Percentiles rank a stretch among this genome's conserved stretches.
These are phyloP conservation scores for Channallabes apus DNA, from an alignment of 2,797 vertebrate genomes.

Conservation along the genomic window DNA sequence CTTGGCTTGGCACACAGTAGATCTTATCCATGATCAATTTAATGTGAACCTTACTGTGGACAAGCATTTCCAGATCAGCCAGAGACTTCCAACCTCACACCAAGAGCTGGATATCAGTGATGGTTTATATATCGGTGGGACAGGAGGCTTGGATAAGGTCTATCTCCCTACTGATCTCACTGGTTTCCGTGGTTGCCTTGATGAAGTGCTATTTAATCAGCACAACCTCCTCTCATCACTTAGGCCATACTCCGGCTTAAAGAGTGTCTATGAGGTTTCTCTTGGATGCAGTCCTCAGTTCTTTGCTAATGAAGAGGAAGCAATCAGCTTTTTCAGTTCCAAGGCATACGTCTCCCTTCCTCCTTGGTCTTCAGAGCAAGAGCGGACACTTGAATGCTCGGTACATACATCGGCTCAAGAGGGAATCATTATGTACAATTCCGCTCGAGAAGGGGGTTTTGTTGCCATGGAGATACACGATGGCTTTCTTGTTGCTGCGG, in stretches of 20 bases:
- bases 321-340: constrained; percentile 92
- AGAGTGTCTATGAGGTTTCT: constrained; percentile 84
- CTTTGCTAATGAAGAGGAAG: constrained; percentile 82
- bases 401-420: constrained; percentile 78
- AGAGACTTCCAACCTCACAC: constrained; percentile 66
- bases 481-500: constrained; percentile 75
- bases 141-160: constrained; percentile 70
- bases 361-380: constrained; percentile 69
- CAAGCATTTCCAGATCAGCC: constrained; percentile 72
- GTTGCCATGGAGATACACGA: constrained; percentile 84
- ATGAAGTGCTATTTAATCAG: constrained; percentile 82
- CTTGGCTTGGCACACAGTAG: constrained; percentile 84
- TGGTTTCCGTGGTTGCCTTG: constrained; percentile 84
- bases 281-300: constrained; percentile 89
- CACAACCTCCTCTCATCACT: constrained; percentile 82
- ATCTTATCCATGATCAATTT: constrained; percentile 69
- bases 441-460: constrained; percentile 81
- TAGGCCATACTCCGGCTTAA: constrained; percentile 80
- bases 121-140: constrained; percentile 83
- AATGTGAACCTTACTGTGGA: constrained; percentile 79
- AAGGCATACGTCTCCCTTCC: constrained; percentile 84
- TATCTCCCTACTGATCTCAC: constrained; percentile 70
- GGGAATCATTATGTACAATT: constrained; percentile 84
- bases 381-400: constrained; percentile 74
- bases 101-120: constrained; percentile 72